Percentiles rank a stretch among this genome's conserved stretches.
phyloP scores from a whole-genome alignment of 1,140 invertebrate genomes.

The Lucilia cuprina region DNA sequence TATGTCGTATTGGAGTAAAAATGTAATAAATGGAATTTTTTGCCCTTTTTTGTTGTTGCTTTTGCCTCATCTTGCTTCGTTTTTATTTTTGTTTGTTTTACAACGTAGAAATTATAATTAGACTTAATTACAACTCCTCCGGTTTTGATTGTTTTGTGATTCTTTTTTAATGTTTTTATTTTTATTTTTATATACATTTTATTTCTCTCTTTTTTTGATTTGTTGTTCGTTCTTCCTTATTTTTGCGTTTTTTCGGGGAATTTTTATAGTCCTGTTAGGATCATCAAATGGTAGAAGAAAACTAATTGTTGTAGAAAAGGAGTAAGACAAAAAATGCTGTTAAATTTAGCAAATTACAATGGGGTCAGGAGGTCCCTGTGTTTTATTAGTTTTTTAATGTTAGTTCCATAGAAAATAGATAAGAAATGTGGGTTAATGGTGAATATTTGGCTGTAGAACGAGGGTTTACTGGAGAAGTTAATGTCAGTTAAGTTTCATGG shows the following conservation, averaged over 20 bases:
- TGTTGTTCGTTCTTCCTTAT: not conserved
- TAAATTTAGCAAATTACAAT: not conserved
- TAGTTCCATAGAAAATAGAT: too few species aligned
- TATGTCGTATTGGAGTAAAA: slow-evolving; percentile 25
- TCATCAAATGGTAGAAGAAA: not conserved
- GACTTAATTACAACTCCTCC: slow-evolving; percentile 20
- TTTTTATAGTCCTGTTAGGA: not conserved
- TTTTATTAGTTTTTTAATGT: too few species aligned
- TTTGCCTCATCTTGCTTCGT: not conserved
- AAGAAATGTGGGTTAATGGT: too few species aligned
- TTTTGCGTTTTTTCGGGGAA: slow-evolving; percentile 13
- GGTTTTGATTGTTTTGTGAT: slow-evolving; percentile 17
- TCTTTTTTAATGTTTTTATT: not conserved
- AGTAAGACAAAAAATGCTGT: not conserved
- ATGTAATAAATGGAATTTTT: slow-evolving; percentile 28
- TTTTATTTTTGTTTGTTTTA: not conserved
- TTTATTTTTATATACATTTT: not conserved
- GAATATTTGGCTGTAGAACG: too few species aligned
- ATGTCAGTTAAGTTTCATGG: too few species aligned
- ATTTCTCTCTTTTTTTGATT: not conserved
- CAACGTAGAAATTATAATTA: slow-evolving; percentile 1
- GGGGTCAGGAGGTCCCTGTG: too few species aligned
- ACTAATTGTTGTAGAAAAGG: not conserved
- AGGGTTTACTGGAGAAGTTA: too few species aligned
- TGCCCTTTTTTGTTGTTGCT: not conserved